These are phyloP conservation scores for Diorhabda carinulata DNA, from an alignment of 1,140 invertebrate genomes.

Conservation along the genomic window DNA sequence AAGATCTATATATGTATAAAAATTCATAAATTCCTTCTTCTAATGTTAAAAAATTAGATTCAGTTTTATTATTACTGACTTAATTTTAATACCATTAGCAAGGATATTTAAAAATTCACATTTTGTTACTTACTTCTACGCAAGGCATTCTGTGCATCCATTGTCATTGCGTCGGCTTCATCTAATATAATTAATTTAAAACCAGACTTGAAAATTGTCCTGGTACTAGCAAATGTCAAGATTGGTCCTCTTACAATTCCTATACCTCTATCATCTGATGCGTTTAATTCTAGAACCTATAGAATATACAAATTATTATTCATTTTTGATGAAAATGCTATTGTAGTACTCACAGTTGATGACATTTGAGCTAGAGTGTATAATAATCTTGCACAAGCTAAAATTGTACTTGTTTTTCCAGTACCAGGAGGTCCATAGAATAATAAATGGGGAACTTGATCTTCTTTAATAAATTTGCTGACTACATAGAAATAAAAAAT, in stretches of 20 bases:
- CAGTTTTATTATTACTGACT: neutral
- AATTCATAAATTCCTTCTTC: no score
- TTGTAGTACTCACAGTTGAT: constrained; percentile 36
- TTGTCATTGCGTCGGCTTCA: constrained; percentile 99
- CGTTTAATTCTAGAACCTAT: constrained; percentile 90
- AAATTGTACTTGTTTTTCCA: constrained; percentile 96
- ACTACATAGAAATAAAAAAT: constrained; percentile 60
- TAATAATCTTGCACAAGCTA: constrained; percentile 92
- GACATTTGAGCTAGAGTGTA: constrained; percentile 64
- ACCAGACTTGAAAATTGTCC: constrained; percentile 89
- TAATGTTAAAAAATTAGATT: no score
- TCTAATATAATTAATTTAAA: constrained; percentile 98
- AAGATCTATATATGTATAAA: no score
- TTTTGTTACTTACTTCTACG: constrained; percentile 72
- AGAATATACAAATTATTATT: constrained; percentile 31
- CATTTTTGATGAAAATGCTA: neutral
- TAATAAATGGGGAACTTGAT: constrained; percentile 91
- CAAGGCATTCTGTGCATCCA: constrained; percentile 98
- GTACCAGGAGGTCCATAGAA: constrained; percentile 99
- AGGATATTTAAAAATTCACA: neutral
- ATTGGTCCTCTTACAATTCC: constrained; percentile 93
- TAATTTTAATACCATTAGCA: constrained; percentile 6
- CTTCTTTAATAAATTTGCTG: constrained; percentile 86
- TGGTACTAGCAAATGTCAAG: constrained; percentile 93
- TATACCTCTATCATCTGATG: constrained; percentile 98